phyloP scores from a whole-genome alignment of 1,140 invertebrate species.

The Carcinoscorpius rotundicauda region DNA sequence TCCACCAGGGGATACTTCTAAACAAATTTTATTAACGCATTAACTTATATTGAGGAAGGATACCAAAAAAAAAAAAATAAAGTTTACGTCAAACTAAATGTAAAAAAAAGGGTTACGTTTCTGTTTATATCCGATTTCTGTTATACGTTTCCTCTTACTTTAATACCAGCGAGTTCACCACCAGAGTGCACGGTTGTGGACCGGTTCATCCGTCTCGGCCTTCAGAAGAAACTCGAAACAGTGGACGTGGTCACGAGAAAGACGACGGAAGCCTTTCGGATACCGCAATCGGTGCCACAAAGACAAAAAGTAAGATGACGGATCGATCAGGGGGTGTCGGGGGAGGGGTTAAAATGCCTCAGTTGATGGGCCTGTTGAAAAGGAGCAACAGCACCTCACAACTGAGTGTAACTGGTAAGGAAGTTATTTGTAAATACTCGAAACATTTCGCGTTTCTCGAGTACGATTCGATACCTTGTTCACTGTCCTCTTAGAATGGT shows the following conservation, averaged over 20 bases:
- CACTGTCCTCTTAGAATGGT: too few relatives aligned
- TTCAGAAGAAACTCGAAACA: not conserved
- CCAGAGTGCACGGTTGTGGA: slow-evolving; percentile 33
- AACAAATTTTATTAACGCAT: too few relatives aligned
- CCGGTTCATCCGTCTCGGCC: slow-evolving; percentile 21
- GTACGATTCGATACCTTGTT: too few relatives aligned
- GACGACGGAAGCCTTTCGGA: slow-evolving; percentile 85
- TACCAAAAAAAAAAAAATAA: too few relatives aligned
- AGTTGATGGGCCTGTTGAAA: slow-evolving; percentile 62
- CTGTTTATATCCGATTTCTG: too few relatives aligned
- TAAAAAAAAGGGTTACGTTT: too few relatives aligned
- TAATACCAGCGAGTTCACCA: slow-evolving; percentile 34
- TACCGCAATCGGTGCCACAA: slow-evolving; percentile 56
- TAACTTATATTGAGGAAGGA: too few relatives aligned
- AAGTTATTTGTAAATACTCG: too few relatives aligned
- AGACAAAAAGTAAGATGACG: slow-evolving; percentile 21
- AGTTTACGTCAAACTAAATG: too few relatives aligned
- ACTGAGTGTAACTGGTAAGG: slow-evolving; percentile 82
- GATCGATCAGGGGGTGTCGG: slow-evolving; percentile 23
- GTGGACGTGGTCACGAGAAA: slow-evolving; percentile 4
- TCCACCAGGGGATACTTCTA: too few relatives aligned
- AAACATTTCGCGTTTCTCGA: too few relatives aligned
- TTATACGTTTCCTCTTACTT: too few relatives aligned
- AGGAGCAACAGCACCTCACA: slow-evolving; percentile 94
- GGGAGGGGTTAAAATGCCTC: slow-evolving; percentile 34